These are phyloP conservation scores for Muraenolepis orangiensis DNA, from an alignment of 2,797 vertebrate species.

Conservation along the genomic window DNA sequence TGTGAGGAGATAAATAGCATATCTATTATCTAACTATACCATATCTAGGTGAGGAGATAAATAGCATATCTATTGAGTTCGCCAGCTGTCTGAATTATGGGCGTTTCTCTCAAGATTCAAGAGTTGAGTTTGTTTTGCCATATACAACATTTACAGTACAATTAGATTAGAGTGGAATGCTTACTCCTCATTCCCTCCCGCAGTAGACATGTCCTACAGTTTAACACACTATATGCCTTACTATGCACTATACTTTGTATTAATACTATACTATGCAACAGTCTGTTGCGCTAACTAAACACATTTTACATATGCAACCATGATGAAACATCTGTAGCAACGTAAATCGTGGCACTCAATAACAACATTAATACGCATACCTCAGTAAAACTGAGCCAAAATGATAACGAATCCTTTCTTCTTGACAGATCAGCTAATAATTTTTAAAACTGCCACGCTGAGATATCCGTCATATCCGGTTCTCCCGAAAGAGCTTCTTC, in stretches of 20 bases:
- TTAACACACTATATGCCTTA: no score
- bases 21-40: no score
- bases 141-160: no score
- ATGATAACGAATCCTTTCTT: not conserved
- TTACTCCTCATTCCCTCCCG: no score
- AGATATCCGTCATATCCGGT: constrained; percentile 11
- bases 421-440: not conserved
- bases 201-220: no score
- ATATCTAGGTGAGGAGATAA: not conserved
- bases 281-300: not conserved
- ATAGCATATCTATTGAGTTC: not conserved
- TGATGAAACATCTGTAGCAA: not conserved
- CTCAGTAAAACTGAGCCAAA: constrained; percentile 16
- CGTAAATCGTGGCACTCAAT: not conserved
- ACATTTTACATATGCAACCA: not conserved
- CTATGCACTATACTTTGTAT: no score
- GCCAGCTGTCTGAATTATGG: not conserved
- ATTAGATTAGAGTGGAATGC: no score
- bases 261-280: no score
- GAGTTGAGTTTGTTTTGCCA: no score
- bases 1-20: no score
- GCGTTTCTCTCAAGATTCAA: not conserved
- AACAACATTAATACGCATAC: constrained; percentile 25
- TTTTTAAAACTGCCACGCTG: constrained; percentile 53
- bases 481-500: not conserved